A percentile compares a stretch with the other conserved stretches of the same genome.
These are phyloP conservation scores for Sinocyclocheilus anophthalmus DNA, from an alignment of 2,113 vertebrate genomes.

Conservation along the genomic window DNA sequence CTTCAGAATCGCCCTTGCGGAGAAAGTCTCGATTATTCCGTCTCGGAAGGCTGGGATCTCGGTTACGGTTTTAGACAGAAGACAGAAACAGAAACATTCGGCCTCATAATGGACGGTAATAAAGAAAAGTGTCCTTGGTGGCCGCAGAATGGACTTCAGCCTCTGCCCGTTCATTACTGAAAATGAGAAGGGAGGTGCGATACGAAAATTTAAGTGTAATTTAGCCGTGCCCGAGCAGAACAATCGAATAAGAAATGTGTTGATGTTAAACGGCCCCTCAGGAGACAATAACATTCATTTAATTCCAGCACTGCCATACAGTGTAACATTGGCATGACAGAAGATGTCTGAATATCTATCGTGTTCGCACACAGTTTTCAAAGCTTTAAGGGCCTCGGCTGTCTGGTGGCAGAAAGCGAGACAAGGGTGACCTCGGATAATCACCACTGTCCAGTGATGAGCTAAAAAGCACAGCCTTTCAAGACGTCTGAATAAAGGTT, in stretches of 20 bases:
- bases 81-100: conserved; percentile 6
- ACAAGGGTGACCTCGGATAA: conserved; percentile 57
- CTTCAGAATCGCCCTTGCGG: conserved; percentile 16
- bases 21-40: conserved; percentile 1
- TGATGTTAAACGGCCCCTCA: conserved; percentile 29
- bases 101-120: neutral
- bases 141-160: conserved; percentile 9
- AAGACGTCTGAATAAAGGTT: conserved; percentile 53
- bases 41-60: neutral
- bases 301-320: conserved; percentile 6
- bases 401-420: conserved; percentile 46
- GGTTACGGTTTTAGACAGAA: neutral
- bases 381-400: conserved; percentile 38
- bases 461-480: conserved; percentile 42
- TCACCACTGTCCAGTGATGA: conserved; percentile 48
- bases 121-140: conserved; percentile 30
- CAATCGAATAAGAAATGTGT: conserved; percentile 32
- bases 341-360: conserved; percentile 47
- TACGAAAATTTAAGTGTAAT: conserved; percentile 21
- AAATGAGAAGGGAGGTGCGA: conserved; percentile 34
- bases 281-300: conserved; percentile 40
- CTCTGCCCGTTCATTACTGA: conserved; percentile 28
- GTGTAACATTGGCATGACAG: conserved; percentile 48
- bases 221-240: conserved; percentile 12
- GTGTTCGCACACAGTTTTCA: conserved; percentile 41